Conservation (phyloP, 2,888 invertebrate genomes). For the Acanthococcus lagerstroemiae region DNA sequence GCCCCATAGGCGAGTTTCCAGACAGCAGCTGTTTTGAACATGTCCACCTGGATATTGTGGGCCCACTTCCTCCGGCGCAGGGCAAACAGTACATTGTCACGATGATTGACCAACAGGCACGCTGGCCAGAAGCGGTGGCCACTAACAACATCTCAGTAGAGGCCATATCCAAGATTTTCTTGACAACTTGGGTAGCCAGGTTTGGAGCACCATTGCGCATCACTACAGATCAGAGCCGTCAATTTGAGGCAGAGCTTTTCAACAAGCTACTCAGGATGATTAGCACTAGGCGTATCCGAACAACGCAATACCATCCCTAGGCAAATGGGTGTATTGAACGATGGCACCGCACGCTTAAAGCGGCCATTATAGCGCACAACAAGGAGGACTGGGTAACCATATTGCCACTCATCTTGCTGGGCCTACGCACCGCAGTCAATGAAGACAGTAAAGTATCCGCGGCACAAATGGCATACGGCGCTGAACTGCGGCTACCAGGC, state of each 20-base stretch:
- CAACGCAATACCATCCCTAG: constrained; percentile 24
- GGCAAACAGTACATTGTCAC: neutral
- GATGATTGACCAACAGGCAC: neutral
- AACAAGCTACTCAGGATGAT: neutral
- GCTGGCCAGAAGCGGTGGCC: constrained; percentile 11
- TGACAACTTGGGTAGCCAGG: constrained; percentile 41
- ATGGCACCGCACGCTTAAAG: constrained; percentile 28
- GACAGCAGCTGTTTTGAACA: constrained; percentile 38
- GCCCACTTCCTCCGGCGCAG: constrained; percentile 27
- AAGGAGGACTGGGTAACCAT: neutral
- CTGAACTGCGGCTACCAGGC: neutral
- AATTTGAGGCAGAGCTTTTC: constrained; percentile 40
- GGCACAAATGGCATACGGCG: neutral
- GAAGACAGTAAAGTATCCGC: constrained; percentile 8
- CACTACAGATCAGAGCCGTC: constrained; percentile 41
- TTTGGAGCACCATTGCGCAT: constrained; percentile 41
- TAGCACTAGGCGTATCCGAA: neutral
- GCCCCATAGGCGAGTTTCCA: no score
- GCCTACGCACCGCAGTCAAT: constrained; percentile 15
- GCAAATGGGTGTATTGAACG: constrained; percentile 30
- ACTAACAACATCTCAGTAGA: neutral
- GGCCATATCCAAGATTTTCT: neutral
- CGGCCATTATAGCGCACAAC: constrained; percentile 20
- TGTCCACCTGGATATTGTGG: constrained; percentile 39
- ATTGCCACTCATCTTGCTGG: constrained; percentile 12